Evolutionary conservation across 2,797 vertebrate genomes (phyloP).

Genomic region (Gouania willdenowi): DNA sequence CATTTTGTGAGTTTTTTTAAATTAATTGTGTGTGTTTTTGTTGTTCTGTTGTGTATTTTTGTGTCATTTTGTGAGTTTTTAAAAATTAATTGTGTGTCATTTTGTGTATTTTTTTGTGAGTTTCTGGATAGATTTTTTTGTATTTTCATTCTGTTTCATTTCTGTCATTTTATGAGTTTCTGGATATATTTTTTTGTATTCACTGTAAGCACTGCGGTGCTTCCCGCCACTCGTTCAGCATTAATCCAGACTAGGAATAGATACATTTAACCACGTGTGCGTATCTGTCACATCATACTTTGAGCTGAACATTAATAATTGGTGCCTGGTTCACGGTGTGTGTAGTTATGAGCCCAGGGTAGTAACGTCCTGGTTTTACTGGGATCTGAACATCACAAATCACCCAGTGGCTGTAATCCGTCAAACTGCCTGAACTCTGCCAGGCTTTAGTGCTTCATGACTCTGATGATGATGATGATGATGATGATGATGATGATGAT

Average conservation of each 20-base stretch:
- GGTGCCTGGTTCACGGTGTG: neutral
- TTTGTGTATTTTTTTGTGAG: no score
- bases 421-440: slow-evolving; percentile 23
- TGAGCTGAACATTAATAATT: neutral
- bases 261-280: slow-evolving; percentile 7
- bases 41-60: no score
- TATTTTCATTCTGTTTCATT: no score
- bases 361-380: slow-evolving; percentile 3
- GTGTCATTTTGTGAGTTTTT: no score
- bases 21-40: no score
- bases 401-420: slow-evolving; percentile 41
- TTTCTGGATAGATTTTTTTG: no score
- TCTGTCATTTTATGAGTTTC: no score
- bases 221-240: slow-evolving; percentile 14
- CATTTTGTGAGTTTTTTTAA: no score
- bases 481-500: no score
- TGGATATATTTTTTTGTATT: no score
- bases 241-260: slow-evolving; percentile 20
- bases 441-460: slow-evolving; percentile 23
- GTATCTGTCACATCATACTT: neutral
- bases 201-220: slow-evolving; percentile 12
- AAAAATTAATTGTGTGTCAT: no score
- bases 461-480: slow-evolving; percentile 44
- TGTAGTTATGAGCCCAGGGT: neutral
- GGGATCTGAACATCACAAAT: slow-evolving; percentile 29